Evolutionary conservation across 2,888 invertebrate species (phyloP).

Genomic region (Helicoverpa assulta): DNA sequence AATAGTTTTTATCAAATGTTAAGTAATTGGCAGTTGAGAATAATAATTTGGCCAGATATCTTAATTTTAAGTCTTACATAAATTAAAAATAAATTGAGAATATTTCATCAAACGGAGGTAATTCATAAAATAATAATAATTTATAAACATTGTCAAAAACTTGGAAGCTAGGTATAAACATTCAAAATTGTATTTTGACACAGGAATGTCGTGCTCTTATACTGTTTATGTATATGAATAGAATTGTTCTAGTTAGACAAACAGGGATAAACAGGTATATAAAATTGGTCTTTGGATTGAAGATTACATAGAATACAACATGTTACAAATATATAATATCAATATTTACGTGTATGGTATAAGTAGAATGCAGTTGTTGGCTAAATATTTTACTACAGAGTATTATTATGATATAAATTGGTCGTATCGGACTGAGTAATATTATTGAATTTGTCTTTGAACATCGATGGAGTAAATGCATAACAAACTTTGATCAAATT

Average conservation of each 20-base stretch:
- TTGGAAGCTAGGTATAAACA: slow-evolving; percentile 47
- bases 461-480: slow-evolving; percentile 22
- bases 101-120: slow-evolving; percentile 35
- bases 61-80: slow-evolving; percentile 64
- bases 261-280: slow-evolving; percentile 57
- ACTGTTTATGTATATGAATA: slow-evolving; percentile 42
- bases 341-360: slow-evolving; percentile 32
- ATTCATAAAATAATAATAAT: slow-evolving; percentile 17
- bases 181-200: slow-evolving; percentile 38
- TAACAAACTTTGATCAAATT: not conserved
- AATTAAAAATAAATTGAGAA: slow-evolving; percentile 56
- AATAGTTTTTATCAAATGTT: slow-evolving; percentile 70
- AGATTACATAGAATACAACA: slow-evolving; percentile 52
- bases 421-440: slow-evolving; percentile 44
- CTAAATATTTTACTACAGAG: slow-evolving; percentile 43
- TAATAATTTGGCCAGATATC: slow-evolving; percentile 78
- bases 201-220: slow-evolving; percentile 16
- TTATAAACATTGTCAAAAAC: slow-evolving; percentile 33
- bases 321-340: slow-evolving; percentile 52
- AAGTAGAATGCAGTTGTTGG: slow-evolving; percentile 20
- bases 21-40: slow-evolving; percentile 82
- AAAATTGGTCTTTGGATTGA: slow-evolving; percentile 65
- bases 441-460: not conserved
- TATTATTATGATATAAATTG: slow-evolving; percentile 49
- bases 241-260: slow-evolving; percentile 46